A percentile compares a stretch with the other conserved stretches of the same genome.
Conservation (phyloP, 2,797 vertebrate genomes). For the Enteromius mattozi region DNA sequence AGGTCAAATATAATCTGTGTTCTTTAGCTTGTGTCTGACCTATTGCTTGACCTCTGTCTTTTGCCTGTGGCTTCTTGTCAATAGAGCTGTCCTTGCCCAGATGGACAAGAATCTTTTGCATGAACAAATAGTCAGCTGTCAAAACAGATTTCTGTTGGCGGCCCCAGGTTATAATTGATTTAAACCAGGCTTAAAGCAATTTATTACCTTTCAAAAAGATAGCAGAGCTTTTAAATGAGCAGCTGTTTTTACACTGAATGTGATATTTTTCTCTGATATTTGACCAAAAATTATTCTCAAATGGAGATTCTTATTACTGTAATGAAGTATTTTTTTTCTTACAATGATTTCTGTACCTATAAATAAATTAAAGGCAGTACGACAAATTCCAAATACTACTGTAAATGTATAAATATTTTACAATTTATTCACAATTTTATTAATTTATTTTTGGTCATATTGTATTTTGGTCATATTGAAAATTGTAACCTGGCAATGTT, state of each 20-base stretch:
- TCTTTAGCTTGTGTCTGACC: conserved; percentile 45
- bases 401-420: neutral
- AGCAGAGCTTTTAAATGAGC: neutral
- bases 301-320: neutral
- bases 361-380: neutral
- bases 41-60: conserved; percentile 51
- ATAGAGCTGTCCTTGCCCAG: conserved; percentile 54
- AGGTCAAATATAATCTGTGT: conserved; percentile 48
- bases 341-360: neutral
- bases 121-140: conserved; percentile 59
- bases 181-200: conserved; percentile 44
- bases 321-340: neutral
- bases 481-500: neutral
- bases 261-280: neutral
- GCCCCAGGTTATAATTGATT: conserved; percentile 54
- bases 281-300: neutral
- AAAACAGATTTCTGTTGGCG: conserved; percentile 55
- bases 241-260: neutral
- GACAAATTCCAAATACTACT: neutral
- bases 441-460: too few relatives aligned
- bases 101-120: conserved; percentile 47
- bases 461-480: neutral
- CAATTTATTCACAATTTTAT: neutral
- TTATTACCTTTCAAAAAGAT: conserved; percentile 32
- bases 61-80: conserved; percentile 47